Evolutionary conservation across 30 jellyfish, hydroid and myxozoan genomes (phyloP), one percentile per base, ranked within the genome.

Genomic region (Aurelia sp.): DNA sequence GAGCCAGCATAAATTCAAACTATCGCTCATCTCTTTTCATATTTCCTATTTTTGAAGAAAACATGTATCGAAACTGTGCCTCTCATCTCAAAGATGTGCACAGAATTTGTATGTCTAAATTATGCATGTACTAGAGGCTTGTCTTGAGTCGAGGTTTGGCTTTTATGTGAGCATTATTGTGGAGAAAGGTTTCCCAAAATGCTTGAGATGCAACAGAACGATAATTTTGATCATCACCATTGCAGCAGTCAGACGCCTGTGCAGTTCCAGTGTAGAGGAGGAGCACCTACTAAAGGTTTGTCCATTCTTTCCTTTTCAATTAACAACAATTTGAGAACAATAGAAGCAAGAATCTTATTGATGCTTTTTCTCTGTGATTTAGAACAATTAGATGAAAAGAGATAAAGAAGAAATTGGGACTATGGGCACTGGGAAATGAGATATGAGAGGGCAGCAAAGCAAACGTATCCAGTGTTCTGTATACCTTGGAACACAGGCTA

Each of bases 191-290:
- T 27, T n/a, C 21, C 62, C 44, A 82, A 55, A 61, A 82, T 82
- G 92, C 72, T 82, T 18, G 92, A 82, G 73, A 82, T 70, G 86
- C 92, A 82, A 57, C 78, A 82, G 53, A 59, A 60, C 48, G 92
- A 82, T 22, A 76, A 55, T 76, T 76, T 76, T 59, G 87, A 58
- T 57, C 30, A 58, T 16, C 82, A 74, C 16, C 48, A 55, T 50
- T 82, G 92, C 48, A 44, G 55, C 55, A 44, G 55, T 44, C 92
- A 55, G 52, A 64, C 74, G 63, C 85, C 84, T 24, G 55, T 82
- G 71, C 92, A 82, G 81, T 82, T 60, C 59, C 92, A 52, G 35
- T 82, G 82, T 68, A 82, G 60, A 68, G 81, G 92, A 11, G 20
- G 60, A 10, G 21, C 70, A 58, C 50, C 81, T 55, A 64, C 62